Conservation (phyloP, 2,888 invertebrate genomes). For the Mythimna impura region DNA sequence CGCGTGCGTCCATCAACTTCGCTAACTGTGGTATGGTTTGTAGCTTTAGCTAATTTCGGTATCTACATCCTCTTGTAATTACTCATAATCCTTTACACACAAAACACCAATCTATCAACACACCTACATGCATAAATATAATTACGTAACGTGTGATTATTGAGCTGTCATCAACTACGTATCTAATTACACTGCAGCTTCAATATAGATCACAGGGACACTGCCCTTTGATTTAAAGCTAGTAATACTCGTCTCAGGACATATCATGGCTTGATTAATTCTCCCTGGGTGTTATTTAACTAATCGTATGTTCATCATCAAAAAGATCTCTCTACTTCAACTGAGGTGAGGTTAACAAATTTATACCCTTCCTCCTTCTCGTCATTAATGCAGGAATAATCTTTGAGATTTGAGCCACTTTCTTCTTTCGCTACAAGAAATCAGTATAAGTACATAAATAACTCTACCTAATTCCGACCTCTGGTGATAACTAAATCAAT, state of each 20-base stretch:
- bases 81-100: slow-evolving; percentile 1
- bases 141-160: slow-evolving; percentile 26
- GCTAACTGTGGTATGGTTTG: not conserved
- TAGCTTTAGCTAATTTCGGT: not conserved
- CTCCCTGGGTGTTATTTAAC: no score
- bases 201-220: not conserved
- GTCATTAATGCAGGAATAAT: no score
- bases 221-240: slow-evolving; percentile 33
- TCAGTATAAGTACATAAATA: no score
- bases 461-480: no score
- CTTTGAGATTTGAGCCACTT: no score
- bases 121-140: slow-evolving; percentile 2
- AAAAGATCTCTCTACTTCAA: no score
- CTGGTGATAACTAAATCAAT: no score
- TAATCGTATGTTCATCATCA: no score
- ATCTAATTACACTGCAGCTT: slow-evolving; percentile 31
- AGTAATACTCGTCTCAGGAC: not conserved
- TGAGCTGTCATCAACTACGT: slow-evolving; percentile 22
- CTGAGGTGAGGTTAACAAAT: no score
- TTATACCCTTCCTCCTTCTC: no score
- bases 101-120: slow-evolving; percentile 17
- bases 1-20: no score
- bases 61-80: not conserved
- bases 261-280: not conserved
- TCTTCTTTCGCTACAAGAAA: no score